Base-by-base conservation (phyloP, 2,113 vertebrate genomes). In the Triplophysa siluroides region DNA sequence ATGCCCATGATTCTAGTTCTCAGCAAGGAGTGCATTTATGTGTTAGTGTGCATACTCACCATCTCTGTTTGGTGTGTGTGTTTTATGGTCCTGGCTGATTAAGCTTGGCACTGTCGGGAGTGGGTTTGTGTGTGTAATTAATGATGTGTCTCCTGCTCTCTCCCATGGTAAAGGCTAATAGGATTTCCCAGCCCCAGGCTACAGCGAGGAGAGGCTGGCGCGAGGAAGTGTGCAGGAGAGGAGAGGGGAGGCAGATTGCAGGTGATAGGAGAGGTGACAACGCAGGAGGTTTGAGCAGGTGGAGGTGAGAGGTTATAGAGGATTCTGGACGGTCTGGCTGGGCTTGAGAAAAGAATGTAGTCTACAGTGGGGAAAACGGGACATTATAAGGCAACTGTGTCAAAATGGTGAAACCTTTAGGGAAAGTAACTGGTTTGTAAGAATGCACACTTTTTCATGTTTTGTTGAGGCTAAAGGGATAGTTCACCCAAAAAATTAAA, bases 121-220 rank as follows among this genome's bases (percentile, higher is more conserved):
- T 72, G 88, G 76, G 76, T 84, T 78, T 91, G 86, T 91, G 89
- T 89, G 85, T 90, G 90, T 91, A 90, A 92, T 91, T 91, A 92
- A 92, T 91, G 90, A 90, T 89, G 90, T 91, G 87, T 90, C 89
- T 88, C 87, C 86, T 87, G 89, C 89, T 91, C 89, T 92, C 88
- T 84, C 83, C 69, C 76, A 72, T 84, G 83, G 83, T 81, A 89
- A 91, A 89, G 87, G 87, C 86, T 91, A 91, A 92, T 91, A 91
- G 88, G 91, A 91, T 90, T 90, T 89, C 90, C 89, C 90, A 88
- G 84, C 90, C 88, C 83, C 86, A 76, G 89, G 90, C 87, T 80
- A 85, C 85, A 78, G 83, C 74, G 78, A 79, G 64, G 71, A 87
- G 61, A 77, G 83, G 74, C 80, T 74, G 70, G 79, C 29, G 33